Conservation (phyloP, 1,140 invertebrate genomes). For the Stenopsyche tienmushanensis region DNA sequence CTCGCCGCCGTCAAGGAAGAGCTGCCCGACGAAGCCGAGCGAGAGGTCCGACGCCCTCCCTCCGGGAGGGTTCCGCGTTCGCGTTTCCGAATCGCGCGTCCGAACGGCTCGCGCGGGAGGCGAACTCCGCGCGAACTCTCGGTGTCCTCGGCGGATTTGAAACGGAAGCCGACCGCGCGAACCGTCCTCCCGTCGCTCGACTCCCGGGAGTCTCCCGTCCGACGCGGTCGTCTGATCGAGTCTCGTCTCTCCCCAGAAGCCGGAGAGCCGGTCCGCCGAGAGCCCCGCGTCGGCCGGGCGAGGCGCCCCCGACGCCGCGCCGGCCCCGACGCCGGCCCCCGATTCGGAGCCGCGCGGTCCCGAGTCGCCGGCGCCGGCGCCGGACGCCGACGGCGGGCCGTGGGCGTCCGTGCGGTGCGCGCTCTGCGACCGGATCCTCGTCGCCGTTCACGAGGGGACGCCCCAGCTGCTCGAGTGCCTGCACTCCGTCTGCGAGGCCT, state of each 20-base stretch:
- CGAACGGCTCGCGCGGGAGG: neutral
- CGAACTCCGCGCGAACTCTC: no score
- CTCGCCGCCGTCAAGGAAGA: conserved; percentile 11
- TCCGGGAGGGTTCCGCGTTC: neutral
- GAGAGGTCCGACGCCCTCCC: neutral
- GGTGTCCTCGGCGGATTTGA: no score
- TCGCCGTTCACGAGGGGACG: conserved; percentile 44
- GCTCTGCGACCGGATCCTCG: conserved; percentile 45
- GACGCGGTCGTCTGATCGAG: no score
- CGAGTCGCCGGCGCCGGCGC: conserved; percentile 43
- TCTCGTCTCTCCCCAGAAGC: no score
- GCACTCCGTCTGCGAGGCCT: conserved; percentile 78
- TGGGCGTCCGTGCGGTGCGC: conserved; percentile 46
- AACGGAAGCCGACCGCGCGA: no score
- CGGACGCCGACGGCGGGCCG: conserved; percentile 34
- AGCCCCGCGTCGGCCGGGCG: no score
- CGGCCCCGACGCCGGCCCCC: neutral
- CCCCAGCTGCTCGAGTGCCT: conserved; percentile 84
- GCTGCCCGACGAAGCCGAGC: neutral
- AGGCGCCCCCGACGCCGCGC: no score
- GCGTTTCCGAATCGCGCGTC: conserved; percentile 9
- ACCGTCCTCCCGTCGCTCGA: no score
- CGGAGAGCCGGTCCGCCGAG: no score
- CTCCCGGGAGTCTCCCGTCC: no score
- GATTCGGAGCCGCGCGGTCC: conserved; percentile 36